Conservation (phyloP, 2,797 vertebrate species). For the Echeneis naucrates region DNA sequence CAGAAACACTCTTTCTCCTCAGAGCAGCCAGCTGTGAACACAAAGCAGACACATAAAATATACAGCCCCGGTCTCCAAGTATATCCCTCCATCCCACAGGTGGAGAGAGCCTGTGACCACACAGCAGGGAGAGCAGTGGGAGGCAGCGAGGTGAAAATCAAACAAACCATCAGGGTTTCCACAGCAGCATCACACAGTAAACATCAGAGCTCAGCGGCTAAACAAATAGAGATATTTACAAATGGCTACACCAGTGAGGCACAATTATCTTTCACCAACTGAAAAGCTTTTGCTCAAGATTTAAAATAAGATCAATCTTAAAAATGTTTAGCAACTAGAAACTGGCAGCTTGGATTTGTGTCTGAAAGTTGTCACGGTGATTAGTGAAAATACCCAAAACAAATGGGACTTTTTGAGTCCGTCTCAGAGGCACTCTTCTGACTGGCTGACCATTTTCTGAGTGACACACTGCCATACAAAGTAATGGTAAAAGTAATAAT, state of each 20-base stretch:
- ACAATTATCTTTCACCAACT: conserved; percentile 23
- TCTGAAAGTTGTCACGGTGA: not conserved
- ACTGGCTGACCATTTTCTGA: not conserved
- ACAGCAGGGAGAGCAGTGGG: conserved; percentile 38
- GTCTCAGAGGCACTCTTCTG: not conserved
- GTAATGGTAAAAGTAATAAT: too few relatives aligned
- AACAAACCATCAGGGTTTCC: conserved; percentile 75
- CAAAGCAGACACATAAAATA: conserved; percentile 56
- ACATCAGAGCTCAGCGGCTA: conserved; percentile 48
- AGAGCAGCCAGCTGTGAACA: conserved; percentile 59
- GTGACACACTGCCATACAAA: too few relatives aligned
- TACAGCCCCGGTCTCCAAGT: conserved; percentile 30
- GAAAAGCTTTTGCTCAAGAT: conserved; percentile 4
- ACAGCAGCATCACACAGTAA: conserved; percentile 66
- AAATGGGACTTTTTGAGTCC: not conserved
- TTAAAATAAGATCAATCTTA: too few relatives aligned
- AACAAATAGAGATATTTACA: conserved; percentile 63
- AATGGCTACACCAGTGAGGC: conserved; percentile 40
- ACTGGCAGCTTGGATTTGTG: conserved; percentile 1
- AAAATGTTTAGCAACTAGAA: not conserved
- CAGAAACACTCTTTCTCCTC: conserved; percentile 33
- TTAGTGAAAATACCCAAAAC: conserved; percentile 14
- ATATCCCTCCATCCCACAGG: conserved; percentile 52
- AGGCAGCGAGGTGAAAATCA: conserved; percentile 72
- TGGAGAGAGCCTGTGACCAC: conserved; percentile 66